Percentiles rank a stretch among this genome's conserved stretches.
These are phyloP conservation scores for Cephus runcator DNA, from an alignment of 2,888 invertebrate species.

Conservation along the genomic window DNA sequence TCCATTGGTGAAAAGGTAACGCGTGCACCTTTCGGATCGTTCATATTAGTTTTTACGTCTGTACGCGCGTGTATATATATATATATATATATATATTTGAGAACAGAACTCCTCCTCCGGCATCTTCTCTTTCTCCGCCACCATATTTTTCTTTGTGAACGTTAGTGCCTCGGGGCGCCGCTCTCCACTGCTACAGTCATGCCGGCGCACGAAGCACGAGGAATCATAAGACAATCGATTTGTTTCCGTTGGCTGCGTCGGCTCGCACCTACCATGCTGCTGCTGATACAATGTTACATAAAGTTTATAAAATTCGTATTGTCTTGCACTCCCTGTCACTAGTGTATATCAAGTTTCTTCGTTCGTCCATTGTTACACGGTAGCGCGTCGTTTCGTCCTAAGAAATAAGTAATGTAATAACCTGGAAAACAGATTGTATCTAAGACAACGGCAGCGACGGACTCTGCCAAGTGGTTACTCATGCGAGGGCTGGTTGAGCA, in stretches of 20 bases:
- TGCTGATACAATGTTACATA: neutral
- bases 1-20: neutral
- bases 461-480: neutral
- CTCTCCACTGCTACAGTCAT: neutral
- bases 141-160: neutral
- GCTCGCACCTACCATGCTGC: neutral
- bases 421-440: neutral
- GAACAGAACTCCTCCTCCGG: neutral
- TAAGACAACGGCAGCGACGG: neutral
- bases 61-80: neutral
- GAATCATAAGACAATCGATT: slow-evolving; percentile 5
- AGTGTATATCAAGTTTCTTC: neutral
- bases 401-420: neutral
- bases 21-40: neutral
- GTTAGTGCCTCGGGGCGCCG: neutral
- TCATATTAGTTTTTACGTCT: neutral
- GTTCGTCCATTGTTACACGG: neutral
- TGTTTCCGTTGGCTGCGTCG: neutral
- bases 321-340: neutral
- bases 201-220: neutral
- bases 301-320: neutral
- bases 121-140: neutral
- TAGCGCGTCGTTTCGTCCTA: neutral
- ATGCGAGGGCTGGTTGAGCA: neutral
- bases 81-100: neutral